phyloP scores from a whole-genome alignment of 2,797 vertebrate genomes.

The Stomatorhinus walkeri region DNA sequence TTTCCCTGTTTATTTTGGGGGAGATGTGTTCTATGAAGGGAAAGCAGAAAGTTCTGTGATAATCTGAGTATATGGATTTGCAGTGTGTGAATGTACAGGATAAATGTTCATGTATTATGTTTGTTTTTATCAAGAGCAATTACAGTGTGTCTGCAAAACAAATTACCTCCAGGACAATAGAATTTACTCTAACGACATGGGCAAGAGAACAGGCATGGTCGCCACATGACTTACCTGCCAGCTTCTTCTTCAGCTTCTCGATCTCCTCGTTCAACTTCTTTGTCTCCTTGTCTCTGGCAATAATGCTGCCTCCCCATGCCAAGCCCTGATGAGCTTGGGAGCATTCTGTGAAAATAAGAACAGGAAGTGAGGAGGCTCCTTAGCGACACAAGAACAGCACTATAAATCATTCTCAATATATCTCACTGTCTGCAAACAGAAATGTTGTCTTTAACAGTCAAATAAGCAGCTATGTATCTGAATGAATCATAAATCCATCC shows the following conservation, averaged over 20 bases:
- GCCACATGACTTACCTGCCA: conserved; percentile 65
- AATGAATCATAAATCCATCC: background rate
- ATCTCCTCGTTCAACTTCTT: conserved; percentile 93
- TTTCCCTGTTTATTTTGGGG: background rate
- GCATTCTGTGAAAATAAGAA: conserved; percentile 62
- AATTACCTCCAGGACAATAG: no score
- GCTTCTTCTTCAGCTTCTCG: conserved; percentile 82
- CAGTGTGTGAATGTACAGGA: background rate
- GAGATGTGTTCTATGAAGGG: background rate
- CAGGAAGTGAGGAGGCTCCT: background rate
- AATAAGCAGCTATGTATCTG: background rate
- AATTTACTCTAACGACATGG: background rate
- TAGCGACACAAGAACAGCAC: background rate
- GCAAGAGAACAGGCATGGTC: background rate
- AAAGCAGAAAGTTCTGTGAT: background rate
- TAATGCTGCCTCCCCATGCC: conserved; percentile 57
- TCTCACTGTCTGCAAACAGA: background rate
- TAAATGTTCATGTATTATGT: background rate
- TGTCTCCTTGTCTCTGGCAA: conserved; percentile 80
- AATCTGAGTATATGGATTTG: background rate
- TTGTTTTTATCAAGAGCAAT: background rate
- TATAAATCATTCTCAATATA: background rate
- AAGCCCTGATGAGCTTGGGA: conserved; percentile 74
- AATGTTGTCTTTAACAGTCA: background rate
- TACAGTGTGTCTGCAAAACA: background rate